Base-by-base conservation (phyloP, 2,888 invertebrate species). In the Furcula furcula region DNA sequence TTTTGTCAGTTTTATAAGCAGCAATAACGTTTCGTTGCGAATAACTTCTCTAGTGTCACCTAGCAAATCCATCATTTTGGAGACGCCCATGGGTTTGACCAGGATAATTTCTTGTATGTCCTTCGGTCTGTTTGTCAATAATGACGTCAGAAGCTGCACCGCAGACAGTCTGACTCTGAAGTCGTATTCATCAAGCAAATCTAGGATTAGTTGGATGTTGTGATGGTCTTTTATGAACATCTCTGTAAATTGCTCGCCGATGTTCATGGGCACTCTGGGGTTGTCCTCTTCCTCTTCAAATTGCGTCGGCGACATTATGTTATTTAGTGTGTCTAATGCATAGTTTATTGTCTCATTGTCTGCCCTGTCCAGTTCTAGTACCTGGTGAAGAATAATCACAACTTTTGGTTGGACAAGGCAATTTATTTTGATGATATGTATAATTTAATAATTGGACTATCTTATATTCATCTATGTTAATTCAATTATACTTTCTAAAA, bases 1-100 rank as follows among this genome's bases (percentile, higher is more conserved):
- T 62, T 90, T 95, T 0, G 98, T 98, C 55, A 99, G 82, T 64
- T 97, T 96, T 46, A 96, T 96, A 0, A 99, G 90, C 29, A 99
- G 86, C 3, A 99, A 81, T 6, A 99, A 83, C 0, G 97, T 97
- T 86, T 98, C 98, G 74, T 99, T 99, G 44, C 99, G 89, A 38
- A 99, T 95, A 0, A 99, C 96, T 90, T 99, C 99, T 54, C 99
- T 91, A 34, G 94, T 95, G 60, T 99, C 99, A 3, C 94, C 93
- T 7, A 99, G 84, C 9, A 99, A 89, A 80, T 99, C 99, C 96
- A 99, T 98, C 62, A 99, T 90, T 84, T 97, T 97, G 0, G 98
- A 98, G 0, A 99, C 96, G 0, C 98, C 99, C 95, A 97, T 97
- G n/a, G 97, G 97, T 76, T 96, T 96, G 2, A 96, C 93, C 34